Evolutionary conservation across 2,888 invertebrate species (phyloP), one percentile per base, ranked within the genome.

Genomic region (Aricia artaxerxes): DNA sequence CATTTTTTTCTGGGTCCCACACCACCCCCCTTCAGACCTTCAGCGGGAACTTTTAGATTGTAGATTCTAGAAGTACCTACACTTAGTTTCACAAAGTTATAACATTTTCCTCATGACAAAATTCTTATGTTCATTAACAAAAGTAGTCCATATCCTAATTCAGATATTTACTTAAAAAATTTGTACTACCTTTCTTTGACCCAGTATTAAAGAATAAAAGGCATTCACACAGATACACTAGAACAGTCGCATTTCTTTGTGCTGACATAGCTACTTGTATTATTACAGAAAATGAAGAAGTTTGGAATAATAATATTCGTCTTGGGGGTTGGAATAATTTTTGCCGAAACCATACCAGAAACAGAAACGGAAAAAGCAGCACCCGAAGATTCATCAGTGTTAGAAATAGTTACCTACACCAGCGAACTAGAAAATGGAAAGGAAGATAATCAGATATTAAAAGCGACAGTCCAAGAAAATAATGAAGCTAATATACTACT

Each of bases 231-330:
- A 79, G 76, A 76, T 1, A 35, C 6, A 38, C 24, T 16, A 69
- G 60, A 75, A 80, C 73, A 75, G 44, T 40, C 80, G 73, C 73
- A 80, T 80, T 80, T 79, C 79, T 81, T 80, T 82, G 82, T 82
- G 64, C 72, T 82, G 82, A 83, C 82, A 84, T 81, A 85, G 78
- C 78, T 80, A 80, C 73, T 83, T 73, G 73, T 81, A 80, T 83
- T 80, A 82, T 86, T 91, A 85, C 90, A 92, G 92, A 88, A 88
- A 89, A 93, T 93, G 93, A 91, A 90, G 83, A 83, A 77, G 11
- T 79, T 79, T 57, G 80, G 86, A 80, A 78, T 87, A 80, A 82
- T 90, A 80, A 80, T 89, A 80, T 83, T 91, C 78, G 82, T 85
- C 81, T 80, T 90, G 83, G 90, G 88, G 80, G 81, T 90, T 78